Percentiles rank a stretch among this genome's conserved stretches.
Conservation (phyloP, 2,888 invertebrate genomes). For the Leptinotarsa juncta region DNA sequence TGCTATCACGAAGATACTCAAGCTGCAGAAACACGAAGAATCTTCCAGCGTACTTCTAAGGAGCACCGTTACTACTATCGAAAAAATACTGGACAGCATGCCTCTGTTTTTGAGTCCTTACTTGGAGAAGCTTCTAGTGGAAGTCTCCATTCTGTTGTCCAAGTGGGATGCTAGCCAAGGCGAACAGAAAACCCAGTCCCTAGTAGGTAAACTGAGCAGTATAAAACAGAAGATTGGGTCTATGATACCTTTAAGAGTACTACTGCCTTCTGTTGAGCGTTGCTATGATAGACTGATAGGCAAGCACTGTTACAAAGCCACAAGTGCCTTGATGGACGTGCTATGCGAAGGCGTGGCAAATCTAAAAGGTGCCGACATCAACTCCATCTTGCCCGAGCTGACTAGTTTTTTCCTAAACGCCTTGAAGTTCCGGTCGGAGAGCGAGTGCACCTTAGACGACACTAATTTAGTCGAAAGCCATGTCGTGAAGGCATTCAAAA, state of each 20-base stretch:
- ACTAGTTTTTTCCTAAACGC: slow-evolving; percentile 80
- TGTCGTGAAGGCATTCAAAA: slow-evolving; percentile 81
- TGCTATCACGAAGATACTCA: slow-evolving; percentile 74
- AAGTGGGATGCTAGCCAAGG: slow-evolving; percentile 46
- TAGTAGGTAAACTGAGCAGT: slow-evolving; percentile 71
- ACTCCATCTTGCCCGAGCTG: slow-evolving; percentile 75
- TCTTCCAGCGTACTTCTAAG: slow-evolving; percentile 73
- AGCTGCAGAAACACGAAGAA: slow-evolving; percentile 71
- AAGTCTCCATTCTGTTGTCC: slow-evolving; percentile 70
- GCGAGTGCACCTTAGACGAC: slow-evolving; percentile 62
- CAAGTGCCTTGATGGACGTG: slow-evolving; percentile 80
- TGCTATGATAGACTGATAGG: slow-evolving; percentile 73
- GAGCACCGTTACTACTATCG: slow-evolving; percentile 82
- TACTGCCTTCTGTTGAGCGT: slow-evolving; percentile 79
- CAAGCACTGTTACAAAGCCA: slow-evolving; percentile 71
- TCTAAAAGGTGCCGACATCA: slow-evolving; percentile 73
- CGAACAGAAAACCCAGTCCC: slow-evolving; percentile 63
- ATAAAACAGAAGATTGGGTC: slow-evolving; percentile 77
- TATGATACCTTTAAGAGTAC: slow-evolving; percentile 77
- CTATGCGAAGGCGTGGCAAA: slow-evolving; percentile 78
- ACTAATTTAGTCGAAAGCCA: slow-evolving; percentile 77
- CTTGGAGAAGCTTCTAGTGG: slow-evolving; percentile 76
- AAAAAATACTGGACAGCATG: slow-evolving; percentile 85
- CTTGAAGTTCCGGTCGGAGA: slow-evolving; percentile 75
- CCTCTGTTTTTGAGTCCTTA: slow-evolving; percentile 89